Base-by-base conservation (phyloP, 2,888 invertebrate species). In the Cecidostiba fungosa region DNA sequence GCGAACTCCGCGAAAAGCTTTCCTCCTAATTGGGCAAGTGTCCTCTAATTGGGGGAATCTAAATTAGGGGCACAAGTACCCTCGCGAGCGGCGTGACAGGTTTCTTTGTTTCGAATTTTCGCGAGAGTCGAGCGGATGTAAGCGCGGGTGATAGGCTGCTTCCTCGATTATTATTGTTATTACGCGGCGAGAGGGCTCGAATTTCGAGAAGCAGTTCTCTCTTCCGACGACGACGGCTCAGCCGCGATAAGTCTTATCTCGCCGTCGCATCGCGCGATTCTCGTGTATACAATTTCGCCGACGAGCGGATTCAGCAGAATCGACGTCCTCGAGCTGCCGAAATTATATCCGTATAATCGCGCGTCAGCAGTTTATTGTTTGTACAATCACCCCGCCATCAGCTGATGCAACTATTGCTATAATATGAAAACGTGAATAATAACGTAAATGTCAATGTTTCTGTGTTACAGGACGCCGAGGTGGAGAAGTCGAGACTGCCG, bases 391-490 rank as follows among this genome's bases (percentile, higher is more conserved):
- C 2, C 12, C 1, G 12, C 0, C 10, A 43, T 39, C 43, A 43
- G 12, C 43, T 12, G 43, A 32, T 32, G 32, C 3, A 32, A 3
- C 32, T 12, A 1, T 12, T 12, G 43, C 10, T 43, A 10, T 39
- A 19, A 19, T 50, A 5, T 50, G 3, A 3, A 59, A 59, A 59
- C n/a, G 4, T 6, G 1, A 39, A 23, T 36, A 16, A n/a, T 39
- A 39, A 43, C 43, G n/a, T 0, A 0, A 43, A 73, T 43, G 6
- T 39, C 12, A 14, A 62, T 84, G 72, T 47, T 76, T 72, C 23
- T 39, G 5, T 92, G 90, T 93, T 93, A 0, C 91, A 93, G 93
- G 92, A 92, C 66, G 91, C 92, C 43, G 93, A 92, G 85, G 89
- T 91, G 80, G 93, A 92, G 87, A 93, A 93, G 87, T 91, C 92